Conservation (phyloP, 2,113 vertebrate genomes). For the rat (Rattus norvegicus) region GRCr8 NC_086025.1:57303001-57303500, state of each 20-base stretch:
- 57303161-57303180: neutral
- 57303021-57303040: neutral
- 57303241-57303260: neutral
- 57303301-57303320: no score
- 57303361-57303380: neutral
- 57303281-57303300: no score
- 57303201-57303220: neutral
- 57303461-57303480: no score
- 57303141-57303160: neutral
- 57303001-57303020: no score
- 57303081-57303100: constrained; percentile 13
- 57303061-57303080: neutral
- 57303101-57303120: neutral
- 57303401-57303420: neutral
- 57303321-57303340: no score
- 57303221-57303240: neutral
- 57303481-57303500: no score
- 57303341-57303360: no score
- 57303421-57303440: no score
- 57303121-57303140: constrained; percentile 19
- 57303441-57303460: no score
- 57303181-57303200: constrained; percentile 11
- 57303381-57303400: neutral
- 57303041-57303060: neutral
- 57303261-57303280: no score